Evolutionary conservation across 2,113 vertebrate species (phyloP), one percentile per base, ranked within the genome.

Genomic region (Pangasianodon hypophthalmus): DNA sequence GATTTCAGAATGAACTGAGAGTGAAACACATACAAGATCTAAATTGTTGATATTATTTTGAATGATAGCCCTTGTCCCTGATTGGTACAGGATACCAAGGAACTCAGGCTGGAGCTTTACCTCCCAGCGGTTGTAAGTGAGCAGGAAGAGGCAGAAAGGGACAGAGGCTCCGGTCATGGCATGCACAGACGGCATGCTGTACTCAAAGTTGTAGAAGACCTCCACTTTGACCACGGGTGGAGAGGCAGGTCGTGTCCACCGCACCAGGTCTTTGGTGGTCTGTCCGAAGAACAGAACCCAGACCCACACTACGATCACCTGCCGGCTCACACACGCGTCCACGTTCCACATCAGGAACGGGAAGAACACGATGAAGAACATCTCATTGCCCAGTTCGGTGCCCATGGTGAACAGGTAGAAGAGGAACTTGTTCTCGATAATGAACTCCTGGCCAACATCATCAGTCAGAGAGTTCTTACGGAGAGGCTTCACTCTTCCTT

Each of bases 151-250:
- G 0, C 96, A 94, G 94, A 98, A 96, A 83, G 98, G 98, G 86
- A 99, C 96, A 93, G 97, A 98, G 0, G 98, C 98, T 92, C 98
- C 98, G 0, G 98, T 97, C 98, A 99, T 99, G 93, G 98, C 98
- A 91, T 99, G 98, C 0, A 98, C 99, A 92, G 98, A 99, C 21
- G 98, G 98, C 98, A 99, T 98, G 95, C 98, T 97, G 96, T 99
- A 99, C 95, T 99, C 98, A 0, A 98, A 97, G 96, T 98, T 98
- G 95, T 99, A 99, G 95, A 99, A 99, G 88, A 99, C 95, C 94
- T 99, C 98, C 95, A 99, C 96, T 95, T 99, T 99, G 69, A 99
- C 96, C 91, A 98, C 98, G 0, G 98, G 98, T 1, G 98, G 98
- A 29, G 98, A 98, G 24, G 98, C 96, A 19, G 98, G 98, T 86